Percentiles rank a stretch among this genome's conserved stretches.
These are phyloP conservation scores for Lysandra bellargus DNA, from an alignment of 2,888 invertebrate species.

Conservation along the genomic window DNA sequence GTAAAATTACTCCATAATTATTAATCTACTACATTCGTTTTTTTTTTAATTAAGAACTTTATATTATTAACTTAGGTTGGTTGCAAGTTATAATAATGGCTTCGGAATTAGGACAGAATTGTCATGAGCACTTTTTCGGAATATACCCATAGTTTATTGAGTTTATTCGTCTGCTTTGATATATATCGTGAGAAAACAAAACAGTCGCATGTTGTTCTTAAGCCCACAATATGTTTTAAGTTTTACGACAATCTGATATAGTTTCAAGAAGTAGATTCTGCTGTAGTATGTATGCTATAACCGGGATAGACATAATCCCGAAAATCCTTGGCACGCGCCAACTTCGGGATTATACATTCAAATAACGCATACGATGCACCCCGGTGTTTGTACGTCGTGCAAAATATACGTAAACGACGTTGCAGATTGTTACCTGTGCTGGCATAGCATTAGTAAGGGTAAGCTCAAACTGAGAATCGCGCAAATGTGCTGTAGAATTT, in stretches of 20 bases:
- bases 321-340: slow-evolving; percentile 63
- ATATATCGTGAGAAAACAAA: background rate
- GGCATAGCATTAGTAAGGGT: slow-evolving; percentile 44
- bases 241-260: background rate
- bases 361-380: slow-evolving; percentile 54
- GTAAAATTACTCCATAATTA: no score
- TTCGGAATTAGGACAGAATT: no score
- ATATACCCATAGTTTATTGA: no score
- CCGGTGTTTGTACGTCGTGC: slow-evolving; percentile 43
- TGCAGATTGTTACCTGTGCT: slow-evolving; percentile 50
- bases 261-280: background rate
- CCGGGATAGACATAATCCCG: slow-evolving; percentile 53
- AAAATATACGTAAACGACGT: slow-evolving; percentile 38
- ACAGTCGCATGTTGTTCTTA: background rate
- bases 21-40: no score
- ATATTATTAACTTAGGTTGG: no score
- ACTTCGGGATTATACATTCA: slow-evolving; percentile 59
- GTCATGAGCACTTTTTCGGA: no score
- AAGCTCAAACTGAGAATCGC: background rate
- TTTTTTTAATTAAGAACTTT: no score
- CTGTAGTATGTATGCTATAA: slow-evolving; percentile 27
- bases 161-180: no score
- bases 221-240: background rate
- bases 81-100: no score
- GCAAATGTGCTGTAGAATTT: no score